A percentile compares a stretch with the other conserved stretches of the same genome.
Conservation (phyloP, 2,888 invertebrate genomes). For the Saturnia japonica region DNA sequence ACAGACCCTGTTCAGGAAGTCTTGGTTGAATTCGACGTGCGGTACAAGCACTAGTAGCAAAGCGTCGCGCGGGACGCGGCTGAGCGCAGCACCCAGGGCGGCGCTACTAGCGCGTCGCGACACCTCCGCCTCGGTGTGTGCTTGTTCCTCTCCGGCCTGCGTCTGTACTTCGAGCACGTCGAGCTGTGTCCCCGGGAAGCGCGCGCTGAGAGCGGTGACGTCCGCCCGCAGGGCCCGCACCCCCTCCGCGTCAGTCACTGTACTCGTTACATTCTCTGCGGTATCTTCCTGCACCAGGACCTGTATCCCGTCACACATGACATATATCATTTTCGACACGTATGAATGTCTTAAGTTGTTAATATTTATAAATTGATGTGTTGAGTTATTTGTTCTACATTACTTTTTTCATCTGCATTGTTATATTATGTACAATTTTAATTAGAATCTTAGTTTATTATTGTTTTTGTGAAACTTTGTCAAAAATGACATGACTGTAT, state of each 20-base stretch:
- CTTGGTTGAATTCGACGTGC: slow-evolving; percentile 87
- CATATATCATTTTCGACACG: no score
- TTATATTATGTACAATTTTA: no score
- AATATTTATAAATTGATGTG: no score
- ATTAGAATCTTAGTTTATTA: no score
- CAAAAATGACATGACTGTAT: no score
- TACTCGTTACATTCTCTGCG: background rate
- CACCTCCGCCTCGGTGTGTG: slow-evolving; percentile 55
- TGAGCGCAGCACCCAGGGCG: slow-evolving; percentile 66
- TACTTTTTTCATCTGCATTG: no score
- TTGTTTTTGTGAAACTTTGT: no score
- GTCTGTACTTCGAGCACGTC: slow-evolving; percentile 22
- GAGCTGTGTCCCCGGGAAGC: slow-evolving; percentile 24
- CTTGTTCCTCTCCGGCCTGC: slow-evolving; percentile 5
- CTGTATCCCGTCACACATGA: slow-evolving; percentile 19
- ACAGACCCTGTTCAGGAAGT: slow-evolving; percentile 93
- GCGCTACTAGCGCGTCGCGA: slow-evolving; percentile 85
- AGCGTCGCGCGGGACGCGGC: slow-evolving; percentile 75
- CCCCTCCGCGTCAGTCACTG: slow-evolving; percentile 26
- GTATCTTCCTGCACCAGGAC: slow-evolving; percentile 27
- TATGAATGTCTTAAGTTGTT: no score
- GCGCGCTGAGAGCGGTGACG: slow-evolving; percentile 26
- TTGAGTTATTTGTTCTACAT: no score
- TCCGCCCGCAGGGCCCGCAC: slow-evolving; percentile 26
- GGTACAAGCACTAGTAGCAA: slow-evolving; percentile 86